Percentiles rank a stretch among this genome's conserved stretches.
phyloP scores from a whole-genome alignment of 2,797 vertebrate species.

The Rhinella marina region DNA sequence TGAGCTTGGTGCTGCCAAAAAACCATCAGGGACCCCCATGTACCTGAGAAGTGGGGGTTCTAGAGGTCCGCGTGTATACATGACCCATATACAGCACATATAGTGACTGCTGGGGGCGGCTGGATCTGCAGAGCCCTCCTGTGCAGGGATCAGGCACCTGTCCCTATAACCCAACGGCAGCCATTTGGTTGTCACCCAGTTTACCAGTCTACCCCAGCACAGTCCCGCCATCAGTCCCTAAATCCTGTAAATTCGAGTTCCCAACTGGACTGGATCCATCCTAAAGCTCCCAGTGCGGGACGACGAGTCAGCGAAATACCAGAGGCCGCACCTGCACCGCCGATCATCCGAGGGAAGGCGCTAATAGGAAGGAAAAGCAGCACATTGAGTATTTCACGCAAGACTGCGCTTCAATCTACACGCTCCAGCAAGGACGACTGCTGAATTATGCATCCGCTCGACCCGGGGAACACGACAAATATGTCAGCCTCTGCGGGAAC shows the following conservation, averaged over 20 bases:
- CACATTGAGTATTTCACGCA: constrained; percentile 26
- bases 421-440: neutral
- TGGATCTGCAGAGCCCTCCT: too few species aligned
- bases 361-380: neutral
- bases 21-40: neutral
- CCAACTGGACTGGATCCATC: too few species aligned
- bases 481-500: neutral
- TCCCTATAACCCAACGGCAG: too few species aligned
- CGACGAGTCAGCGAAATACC: too few species aligned
- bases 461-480: neutral
- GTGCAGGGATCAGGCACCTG: too few species aligned
- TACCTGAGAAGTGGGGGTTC: neutral
- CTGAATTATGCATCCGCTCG: neutral
- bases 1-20: too few species aligned
- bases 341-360: neutral
- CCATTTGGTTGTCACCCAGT: too few species aligned
- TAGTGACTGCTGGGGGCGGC: too few species aligned
- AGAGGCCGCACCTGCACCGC: neutral
- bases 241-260: too few species aligned
- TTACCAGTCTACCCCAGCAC: too few species aligned
- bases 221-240: too few species aligned
- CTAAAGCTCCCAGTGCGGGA: too few species aligned
- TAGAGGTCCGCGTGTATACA: neutral
- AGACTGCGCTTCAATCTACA: neutral
- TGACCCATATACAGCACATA: neutral